Percentiles rank a stretch among this genome's conserved stretches.
These are phyloP conservation scores for Megaceryle alcyon DNA, from an alignment of 2,797 vertebrate species.

Conservation along the genomic window DNA sequence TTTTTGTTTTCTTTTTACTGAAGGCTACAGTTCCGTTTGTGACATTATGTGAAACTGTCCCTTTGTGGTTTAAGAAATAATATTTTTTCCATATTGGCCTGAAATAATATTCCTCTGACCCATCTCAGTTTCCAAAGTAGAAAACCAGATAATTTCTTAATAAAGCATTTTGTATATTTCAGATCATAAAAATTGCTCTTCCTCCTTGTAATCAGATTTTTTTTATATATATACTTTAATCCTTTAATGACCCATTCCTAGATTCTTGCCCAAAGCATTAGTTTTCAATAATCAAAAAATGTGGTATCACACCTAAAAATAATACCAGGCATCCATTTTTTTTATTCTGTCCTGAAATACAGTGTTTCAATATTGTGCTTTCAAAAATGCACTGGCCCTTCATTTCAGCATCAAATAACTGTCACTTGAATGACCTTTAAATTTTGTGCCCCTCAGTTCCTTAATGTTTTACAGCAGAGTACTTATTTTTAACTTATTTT, in stretches of 20 bases:
- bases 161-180: conserved; percentile 21
- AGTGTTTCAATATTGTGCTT: background rate
- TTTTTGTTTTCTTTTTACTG: conserved; percentile 43
- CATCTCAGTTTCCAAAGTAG: conserved; percentile 63
- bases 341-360: background rate
- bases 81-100: conserved; percentile 69
- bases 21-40: conserved; percentile 22
- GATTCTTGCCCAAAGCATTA: background rate
- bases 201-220: background rate
- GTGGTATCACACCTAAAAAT: background rate
- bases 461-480: background rate
- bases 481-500: background rate
- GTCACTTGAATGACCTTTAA: background rate
- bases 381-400: background rate
- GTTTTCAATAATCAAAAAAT: background rate
- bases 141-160: conserved; percentile 62
- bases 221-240: background rate
- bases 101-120: conserved; percentile 63
- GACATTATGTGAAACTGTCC: conserved; percentile 68
- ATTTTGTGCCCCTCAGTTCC: background rate
- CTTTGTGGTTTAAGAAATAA: conserved; percentile 69
- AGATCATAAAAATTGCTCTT: conserved; percentile 7
- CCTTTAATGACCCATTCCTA: background rate
- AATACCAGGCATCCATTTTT: background rate
- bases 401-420: background rate